Percentiles rank a stretch among this genome's conserved stretches.
Conservation (phyloP, 2,888 invertebrate species). For the Lucinisca nassula region DNA sequence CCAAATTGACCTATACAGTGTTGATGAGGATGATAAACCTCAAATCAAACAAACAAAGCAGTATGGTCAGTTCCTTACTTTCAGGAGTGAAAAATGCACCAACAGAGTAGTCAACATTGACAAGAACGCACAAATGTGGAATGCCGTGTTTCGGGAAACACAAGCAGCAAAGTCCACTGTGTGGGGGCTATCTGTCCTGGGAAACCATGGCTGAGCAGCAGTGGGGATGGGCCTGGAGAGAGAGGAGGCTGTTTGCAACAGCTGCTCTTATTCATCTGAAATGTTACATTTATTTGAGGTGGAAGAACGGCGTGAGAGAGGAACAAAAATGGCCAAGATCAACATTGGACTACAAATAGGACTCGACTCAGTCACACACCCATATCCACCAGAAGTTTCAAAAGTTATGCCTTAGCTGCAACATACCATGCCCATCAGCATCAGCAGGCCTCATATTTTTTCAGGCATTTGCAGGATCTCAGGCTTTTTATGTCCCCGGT, state of each 20-base stretch:
- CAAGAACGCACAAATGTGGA: not conserved
- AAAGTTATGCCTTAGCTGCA: not conserved
- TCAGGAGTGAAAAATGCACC: not conserved
- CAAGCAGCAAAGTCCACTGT: not conserved
- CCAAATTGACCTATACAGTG: too few species aligned
- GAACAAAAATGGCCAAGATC: too few species aligned
- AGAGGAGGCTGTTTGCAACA: not conserved
- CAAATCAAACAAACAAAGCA: too few species aligned
- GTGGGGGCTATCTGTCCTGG: not conserved
- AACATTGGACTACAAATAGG: not conserved
- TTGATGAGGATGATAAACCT: too few species aligned
- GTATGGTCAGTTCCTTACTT: not conserved
- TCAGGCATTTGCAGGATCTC: too few species aligned
- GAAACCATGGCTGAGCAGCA: not conserved
- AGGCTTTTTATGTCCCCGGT: too few species aligned
- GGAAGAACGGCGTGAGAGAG: not conserved
- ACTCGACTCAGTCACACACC: not conserved
- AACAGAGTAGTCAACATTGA: too few species aligned
- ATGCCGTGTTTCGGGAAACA: not conserved
- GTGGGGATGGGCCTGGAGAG: not conserved
- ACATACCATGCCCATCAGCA: too few species aligned
- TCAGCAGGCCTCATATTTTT: too few species aligned
- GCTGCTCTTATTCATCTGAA: not conserved
- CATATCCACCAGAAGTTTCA: not conserved
- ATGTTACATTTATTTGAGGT: not conserved